Conservation (phyloP, 2,113 vertebrate genomes). For the Sceloporus tristichus region DNA sequence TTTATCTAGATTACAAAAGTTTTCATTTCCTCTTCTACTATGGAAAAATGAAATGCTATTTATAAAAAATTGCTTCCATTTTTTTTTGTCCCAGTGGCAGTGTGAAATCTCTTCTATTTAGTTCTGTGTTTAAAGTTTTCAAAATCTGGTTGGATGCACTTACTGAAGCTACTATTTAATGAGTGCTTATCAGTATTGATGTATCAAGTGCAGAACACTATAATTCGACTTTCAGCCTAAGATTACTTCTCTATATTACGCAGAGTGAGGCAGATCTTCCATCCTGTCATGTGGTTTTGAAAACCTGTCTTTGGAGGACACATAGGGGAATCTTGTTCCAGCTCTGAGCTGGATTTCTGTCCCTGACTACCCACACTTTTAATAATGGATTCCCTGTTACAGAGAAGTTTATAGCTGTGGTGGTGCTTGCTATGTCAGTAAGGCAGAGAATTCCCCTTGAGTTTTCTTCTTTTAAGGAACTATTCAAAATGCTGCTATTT, state of each 20-base stretch:
- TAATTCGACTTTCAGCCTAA: background rate
- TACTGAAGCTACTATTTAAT: background rate
- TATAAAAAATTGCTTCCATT: conserved; percentile 19
- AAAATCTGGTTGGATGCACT: background rate
- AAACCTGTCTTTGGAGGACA: background rate
- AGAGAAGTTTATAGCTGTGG: no score
- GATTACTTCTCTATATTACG: background rate
- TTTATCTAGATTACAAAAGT: conserved; percentile 25
- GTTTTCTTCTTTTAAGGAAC: no score
- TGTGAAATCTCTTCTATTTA: conserved; percentile 14
- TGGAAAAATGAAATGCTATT: conserved; percentile 29
- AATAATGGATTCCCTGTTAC: background rate
- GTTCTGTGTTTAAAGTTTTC: background rate
- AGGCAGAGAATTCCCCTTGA: no score
- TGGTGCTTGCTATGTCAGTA: no score
- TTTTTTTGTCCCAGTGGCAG: conserved; percentile 20
- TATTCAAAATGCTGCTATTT: no score
- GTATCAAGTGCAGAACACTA: background rate
- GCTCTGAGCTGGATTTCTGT: background rate
- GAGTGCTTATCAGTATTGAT: background rate
- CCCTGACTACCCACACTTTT: no score
- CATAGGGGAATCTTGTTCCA: no score
- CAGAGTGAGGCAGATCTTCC: background rate
- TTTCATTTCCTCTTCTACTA: conserved; percentile 37
- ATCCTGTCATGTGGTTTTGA: no score